A percentile compares a stretch with the other conserved stretches of the same genome.
Evolutionary conservation across 2,888 invertebrate genomes (phyloP).

Genomic region (Meiosimyza platycephala): DNA sequence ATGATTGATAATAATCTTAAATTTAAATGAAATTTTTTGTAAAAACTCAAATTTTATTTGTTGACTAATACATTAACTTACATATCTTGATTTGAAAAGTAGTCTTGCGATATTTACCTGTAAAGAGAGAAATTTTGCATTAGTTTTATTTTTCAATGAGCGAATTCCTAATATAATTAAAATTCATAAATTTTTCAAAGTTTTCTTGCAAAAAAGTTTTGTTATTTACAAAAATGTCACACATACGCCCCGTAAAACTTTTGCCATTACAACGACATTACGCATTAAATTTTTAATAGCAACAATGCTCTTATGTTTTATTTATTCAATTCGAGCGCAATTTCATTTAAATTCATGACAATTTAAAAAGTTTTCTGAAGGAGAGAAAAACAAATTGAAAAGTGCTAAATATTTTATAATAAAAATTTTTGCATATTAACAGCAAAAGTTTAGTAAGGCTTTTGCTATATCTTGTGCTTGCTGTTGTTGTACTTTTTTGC

Average conservation of each 20-base stretch:
- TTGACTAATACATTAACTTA: too few species aligned
- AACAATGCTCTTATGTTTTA: not conserved
- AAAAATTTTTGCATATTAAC: conserved; percentile 21
- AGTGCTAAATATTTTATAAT: conserved; percentile 38
- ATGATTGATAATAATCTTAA: too few species aligned
- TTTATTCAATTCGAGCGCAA: not conserved
- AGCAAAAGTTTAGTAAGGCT: not conserved
- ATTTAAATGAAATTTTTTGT: too few species aligned
- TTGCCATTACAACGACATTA: not conserved
- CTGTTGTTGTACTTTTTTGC: not conserved
- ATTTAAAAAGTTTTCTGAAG: conserved; percentile 5
- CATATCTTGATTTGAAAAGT: too few species aligned
- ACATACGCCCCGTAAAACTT: not conserved
- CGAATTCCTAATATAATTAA: not conserved
- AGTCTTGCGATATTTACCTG: not conserved
- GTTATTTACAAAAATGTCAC: not conserved
- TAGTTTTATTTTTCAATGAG: not conserved
- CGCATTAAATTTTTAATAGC: not conserved
- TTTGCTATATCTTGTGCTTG: not conserved
- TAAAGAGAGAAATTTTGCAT: not conserved
- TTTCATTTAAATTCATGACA: conserved; percentile 3
- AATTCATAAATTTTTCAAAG: not conserved
- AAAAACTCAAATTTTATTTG: too few species aligned
- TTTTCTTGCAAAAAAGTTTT: not conserved
- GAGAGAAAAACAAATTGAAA: not conserved